phyloP scores from a whole-genome alignment of 64 coral and sea anemone genomes.

The Acropora yongei region DNA sequence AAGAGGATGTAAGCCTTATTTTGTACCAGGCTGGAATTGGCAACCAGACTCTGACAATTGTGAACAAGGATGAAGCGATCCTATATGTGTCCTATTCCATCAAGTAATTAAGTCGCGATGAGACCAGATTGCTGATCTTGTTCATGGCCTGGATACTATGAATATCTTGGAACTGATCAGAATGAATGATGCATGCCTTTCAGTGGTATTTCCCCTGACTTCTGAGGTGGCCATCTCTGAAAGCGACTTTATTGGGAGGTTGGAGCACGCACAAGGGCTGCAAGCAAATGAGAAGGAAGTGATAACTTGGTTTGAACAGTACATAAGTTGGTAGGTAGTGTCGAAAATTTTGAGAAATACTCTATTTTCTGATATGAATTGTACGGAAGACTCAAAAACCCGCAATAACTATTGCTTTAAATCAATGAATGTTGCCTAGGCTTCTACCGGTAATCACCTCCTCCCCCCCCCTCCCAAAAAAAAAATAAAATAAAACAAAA shows the following conservation, averaged over 20 bases:
- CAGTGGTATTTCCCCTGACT: slow-evolving; percentile 40
- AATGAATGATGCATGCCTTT: slow-evolving; percentile 24
- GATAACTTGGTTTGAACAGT: slow-evolving; percentile 31
- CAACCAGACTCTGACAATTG: slow-evolving; percentile 9
- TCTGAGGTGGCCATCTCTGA: slow-evolving; percentile 28
- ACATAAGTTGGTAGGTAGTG: neutral
- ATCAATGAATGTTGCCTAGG: too few species aligned
- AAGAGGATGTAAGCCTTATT: neutral
- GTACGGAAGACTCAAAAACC: too few species aligned
- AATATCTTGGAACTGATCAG: slow-evolving; percentile 16
- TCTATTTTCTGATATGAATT: neutral
- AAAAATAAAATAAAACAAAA: too few species aligned
- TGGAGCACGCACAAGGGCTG: neutral
- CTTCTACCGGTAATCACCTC: too few species aligned
- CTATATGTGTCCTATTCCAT: slow-evolving; percentile 52
- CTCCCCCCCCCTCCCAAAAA: too few species aligned
- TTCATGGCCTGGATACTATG: slow-evolving; percentile 21
- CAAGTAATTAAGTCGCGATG: slow-evolving; percentile 32
- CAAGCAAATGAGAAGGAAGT: slow-evolving; percentile 34
- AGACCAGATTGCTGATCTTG: slow-evolving; percentile 43
- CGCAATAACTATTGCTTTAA: too few species aligned
- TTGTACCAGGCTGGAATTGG: slow-evolving; percentile 45
- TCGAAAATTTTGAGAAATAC: neutral
- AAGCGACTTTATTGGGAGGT: neutral
- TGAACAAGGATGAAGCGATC: slow-evolving; percentile 25